Conservation (phyloP, 2,113 vertebrate species). For the Fulica atra region DNA sequence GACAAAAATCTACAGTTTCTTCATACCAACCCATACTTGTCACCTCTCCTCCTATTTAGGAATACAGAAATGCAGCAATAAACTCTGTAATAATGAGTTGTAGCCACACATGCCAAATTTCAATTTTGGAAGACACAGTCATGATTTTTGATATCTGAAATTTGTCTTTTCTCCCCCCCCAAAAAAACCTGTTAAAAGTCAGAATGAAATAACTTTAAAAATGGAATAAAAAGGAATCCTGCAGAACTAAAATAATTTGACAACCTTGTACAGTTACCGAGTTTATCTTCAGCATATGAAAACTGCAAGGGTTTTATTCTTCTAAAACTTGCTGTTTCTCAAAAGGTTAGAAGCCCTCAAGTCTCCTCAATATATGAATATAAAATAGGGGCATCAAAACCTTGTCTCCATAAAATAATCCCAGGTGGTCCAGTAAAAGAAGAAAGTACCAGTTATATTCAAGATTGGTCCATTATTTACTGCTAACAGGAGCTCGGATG, state of each 20-base stretch:
- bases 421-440: neutral
- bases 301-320: neutral
- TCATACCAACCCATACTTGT: neutral
- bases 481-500: neutral
- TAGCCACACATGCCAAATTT: neutral
- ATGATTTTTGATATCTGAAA: neutral
- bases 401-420: neutral
- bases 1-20: neutral
- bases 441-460: neutral
- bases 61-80: neutral
- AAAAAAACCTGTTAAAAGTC: neutral
- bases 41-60: neutral
- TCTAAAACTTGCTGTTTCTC: neutral
- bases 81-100: neutral
- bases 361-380: neutral
- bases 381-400: neutral
- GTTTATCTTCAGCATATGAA: neutral
- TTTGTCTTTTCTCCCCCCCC: neutral
- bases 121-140: neutral
- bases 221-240: neutral
- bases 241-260: neutral
- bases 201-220: neutral
- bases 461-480: accelerated
- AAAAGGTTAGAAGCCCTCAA: neutral
- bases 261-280: neutral